These are phyloP conservation scores for Pseudonaja textilis DNA, from an alignment of 2,113 vertebrate genomes.

Conservation along the genomic window DNA sequence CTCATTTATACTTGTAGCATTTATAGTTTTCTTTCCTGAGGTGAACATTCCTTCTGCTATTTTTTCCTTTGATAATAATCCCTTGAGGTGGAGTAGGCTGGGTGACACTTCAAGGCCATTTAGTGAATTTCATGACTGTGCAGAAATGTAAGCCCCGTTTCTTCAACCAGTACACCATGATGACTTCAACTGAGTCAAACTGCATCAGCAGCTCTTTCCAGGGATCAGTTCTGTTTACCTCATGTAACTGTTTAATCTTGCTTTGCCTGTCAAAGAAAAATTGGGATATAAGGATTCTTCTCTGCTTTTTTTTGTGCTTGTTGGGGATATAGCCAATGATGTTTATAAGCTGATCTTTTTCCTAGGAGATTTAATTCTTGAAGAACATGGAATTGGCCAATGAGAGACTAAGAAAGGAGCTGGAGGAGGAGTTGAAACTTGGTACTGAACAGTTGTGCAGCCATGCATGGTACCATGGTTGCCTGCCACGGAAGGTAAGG, in stretches of 20 bases:
- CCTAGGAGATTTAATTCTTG: not conserved
- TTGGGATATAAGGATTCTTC: not conserved
- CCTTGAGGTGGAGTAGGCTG: not conserved
- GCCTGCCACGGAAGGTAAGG: slow-evolving; percentile 75
- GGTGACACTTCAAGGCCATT: not conserved
- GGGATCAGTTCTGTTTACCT: not conserved
- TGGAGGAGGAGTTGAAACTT: slow-evolving; percentile 80
- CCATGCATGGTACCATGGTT: slow-evolving; percentile 85
- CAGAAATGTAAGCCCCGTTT: not conserved
- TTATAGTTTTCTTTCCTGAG: not conserved
- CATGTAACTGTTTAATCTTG: not conserved
- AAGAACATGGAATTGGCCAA: slow-evolving; percentile 62
- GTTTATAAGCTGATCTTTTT: not conserved
- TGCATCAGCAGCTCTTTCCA: not conserved
- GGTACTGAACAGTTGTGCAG: slow-evolving; percentile 73
- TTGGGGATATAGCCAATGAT: not conserved
- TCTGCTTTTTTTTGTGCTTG: not conserved
- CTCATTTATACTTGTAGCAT: not conserved
- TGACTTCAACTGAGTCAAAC: not conserved
- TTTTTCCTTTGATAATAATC: not conserved
- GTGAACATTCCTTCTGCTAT: not conserved
- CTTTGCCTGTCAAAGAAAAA: not conserved
- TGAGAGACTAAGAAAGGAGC: slow-evolving; percentile 73
- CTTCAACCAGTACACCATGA: not conserved
- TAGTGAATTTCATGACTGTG: not conserved